Conservation (phyloP, 1,140 invertebrate genomes). For the Galendromus occidentalis region DNA sequence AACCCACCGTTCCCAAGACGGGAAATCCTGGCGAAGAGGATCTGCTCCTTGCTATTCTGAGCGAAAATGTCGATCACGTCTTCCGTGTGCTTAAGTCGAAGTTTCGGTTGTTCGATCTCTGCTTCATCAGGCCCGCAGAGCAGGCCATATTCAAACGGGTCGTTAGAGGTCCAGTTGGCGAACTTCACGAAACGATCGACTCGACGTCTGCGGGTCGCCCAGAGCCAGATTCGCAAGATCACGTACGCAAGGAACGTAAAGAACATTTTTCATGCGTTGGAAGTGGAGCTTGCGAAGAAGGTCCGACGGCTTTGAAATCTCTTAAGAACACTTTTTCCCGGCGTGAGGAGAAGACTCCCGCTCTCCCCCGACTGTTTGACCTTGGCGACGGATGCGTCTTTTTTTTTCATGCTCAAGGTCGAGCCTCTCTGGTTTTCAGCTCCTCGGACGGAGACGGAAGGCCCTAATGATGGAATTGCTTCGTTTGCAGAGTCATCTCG, state of each 20-base stretch:
- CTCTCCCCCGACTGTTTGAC: no score
- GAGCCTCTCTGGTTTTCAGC: no score
- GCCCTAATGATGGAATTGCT: no score
- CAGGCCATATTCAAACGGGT: neutral
- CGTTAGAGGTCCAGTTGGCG: neutral
- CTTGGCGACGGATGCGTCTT: no score
- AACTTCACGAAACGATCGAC: neutral
- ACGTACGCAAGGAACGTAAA: neutral
- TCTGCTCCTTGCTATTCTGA: neutral
- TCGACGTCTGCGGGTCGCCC: neutral
- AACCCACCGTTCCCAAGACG: neutral
- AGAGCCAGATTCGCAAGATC: neutral
- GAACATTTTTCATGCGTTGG: neutral
- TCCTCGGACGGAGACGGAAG: no score
- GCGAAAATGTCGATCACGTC: neutral
- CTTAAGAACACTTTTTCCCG: no score
- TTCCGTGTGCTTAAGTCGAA: neutral
- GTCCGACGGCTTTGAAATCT: no score
- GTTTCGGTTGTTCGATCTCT: neutral
- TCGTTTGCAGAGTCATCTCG: no score
- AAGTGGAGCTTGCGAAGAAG: no score
- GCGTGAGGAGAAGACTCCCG: no score
- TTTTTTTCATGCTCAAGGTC: no score
- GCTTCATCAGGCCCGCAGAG: neutral
- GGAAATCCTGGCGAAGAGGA: neutral